Base-by-base conservation (phyloP, 2,113 vertebrate genomes). In the Garra rufa region DNA sequence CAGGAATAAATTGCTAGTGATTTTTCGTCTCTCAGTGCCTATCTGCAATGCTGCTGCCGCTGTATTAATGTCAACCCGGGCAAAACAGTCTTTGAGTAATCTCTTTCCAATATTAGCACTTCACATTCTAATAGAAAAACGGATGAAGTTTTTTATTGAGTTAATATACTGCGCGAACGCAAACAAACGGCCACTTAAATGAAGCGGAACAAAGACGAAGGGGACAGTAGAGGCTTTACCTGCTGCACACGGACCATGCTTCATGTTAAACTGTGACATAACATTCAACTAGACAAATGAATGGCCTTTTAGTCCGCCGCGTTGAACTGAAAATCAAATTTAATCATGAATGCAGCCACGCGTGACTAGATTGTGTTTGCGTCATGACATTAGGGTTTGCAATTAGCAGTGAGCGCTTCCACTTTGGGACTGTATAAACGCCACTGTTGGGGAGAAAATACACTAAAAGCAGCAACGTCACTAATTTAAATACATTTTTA, bases 81-180 rank as follows among this genome's bases (percentile, higher is more conserved):
- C 46, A 70, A 70, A 34, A 21, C 34, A 46, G 76, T 65, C 30
- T 41, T 59, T 63, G 50, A 80, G 55, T 26, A 61, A 83, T 83
- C 75, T 48, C 57, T 83, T 75, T 81, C 48, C 76, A 67, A 79
- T 75, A 78, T 73, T 65, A 87, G 70, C 82, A 74, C 82, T 81
- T 74, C 67, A 73, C 57, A 55, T 81, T 55, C 59, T 48, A 84
- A 87, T 87, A 50, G 75, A 81, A 81, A 73, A 65, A 69, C 70
- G 57, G 76, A 84, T 76, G 57, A 79, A 70, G 38, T 76, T 75
- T 79, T 57, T 55, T 19, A 71, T 78, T 3, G 69, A 84, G 86
- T 63, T 84, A 69, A 86, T 86, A 76, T 9, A 83, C 80, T 70
- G 28, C 14, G 3, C 24, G 26, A 79, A 82, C 3, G 76, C 46